Evolutionary conservation across 2,113 vertebrate species (phyloP), one percentile per base, ranked within the genome.

Genomic region (Leuciscus idus): DNA sequence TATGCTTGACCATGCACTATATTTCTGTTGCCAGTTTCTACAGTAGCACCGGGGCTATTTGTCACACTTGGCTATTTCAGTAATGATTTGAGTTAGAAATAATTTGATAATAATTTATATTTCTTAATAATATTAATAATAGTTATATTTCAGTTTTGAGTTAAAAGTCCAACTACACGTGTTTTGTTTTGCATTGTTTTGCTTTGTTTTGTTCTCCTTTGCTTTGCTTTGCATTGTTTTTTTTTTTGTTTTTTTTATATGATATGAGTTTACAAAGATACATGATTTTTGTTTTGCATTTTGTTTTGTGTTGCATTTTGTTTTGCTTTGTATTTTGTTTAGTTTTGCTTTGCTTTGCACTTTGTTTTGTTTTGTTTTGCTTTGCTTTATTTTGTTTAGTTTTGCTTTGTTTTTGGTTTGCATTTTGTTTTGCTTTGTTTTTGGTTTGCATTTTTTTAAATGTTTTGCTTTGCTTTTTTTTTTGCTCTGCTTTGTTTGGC

Each of bases 1-100:
- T 57, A 77, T 36, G 46, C 83, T 48, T 78, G 17, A 73, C 28
- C 43, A 80, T n/a, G 46, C 28, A n/a, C 50, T 81, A 26, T 55
- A 74, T 73, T 77, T 48, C 9, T 30, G 15, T 61, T 81, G 80
- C 70, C 26, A 19, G 55, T 76, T 28, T 48, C 74, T 74, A 48
- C n/a, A 74, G 72, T 23, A 39, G 15, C 33, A 10, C 9, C 0
- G 1, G 6, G 30, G 28, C 36, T 21, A 36, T 73, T 23, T 73
- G 36, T 73, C 8, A 10, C 70, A 39, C 10, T 73, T 43, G 59
- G 21, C 59, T 61, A n/a, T 52, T 52, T 55, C 52, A 55, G 52
- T 19, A 19, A 55, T 19, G 52, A 6, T 43, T 43, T 43, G 39
- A 43, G 39, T 43, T 43, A 43, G 39, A 43, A 8, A 43, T 43